A percentile compares a stretch with the other conserved stretches of the same genome.
These are phyloP conservation scores for Sebastes reedi DNA, from an alignment of 2,797 vertebrate genomes.

Conservation along the genomic window DNA sequence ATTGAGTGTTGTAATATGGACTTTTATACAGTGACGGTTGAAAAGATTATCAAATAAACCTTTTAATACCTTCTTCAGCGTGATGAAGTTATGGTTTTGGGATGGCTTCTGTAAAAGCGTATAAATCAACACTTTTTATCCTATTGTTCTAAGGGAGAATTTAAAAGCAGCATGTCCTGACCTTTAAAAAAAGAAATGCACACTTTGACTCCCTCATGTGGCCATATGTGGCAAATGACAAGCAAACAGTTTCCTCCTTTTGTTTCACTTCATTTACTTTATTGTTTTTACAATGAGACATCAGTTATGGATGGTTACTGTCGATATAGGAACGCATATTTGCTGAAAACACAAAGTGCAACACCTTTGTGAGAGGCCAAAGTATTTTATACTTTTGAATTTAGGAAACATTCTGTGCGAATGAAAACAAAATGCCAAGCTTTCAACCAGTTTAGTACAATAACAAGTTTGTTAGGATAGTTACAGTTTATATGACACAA, in stretches of 20 bases:
- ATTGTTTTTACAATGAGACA: constrained; percentile 7
- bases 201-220: constrained; percentile 37
- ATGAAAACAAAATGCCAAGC: background rate
- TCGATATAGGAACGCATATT: background rate
- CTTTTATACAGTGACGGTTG: background rate
- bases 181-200: background rate
- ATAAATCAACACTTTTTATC: background rate
- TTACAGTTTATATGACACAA: background rate
- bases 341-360: background rate
- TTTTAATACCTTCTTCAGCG: background rate
- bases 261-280: constrained; percentile 40
- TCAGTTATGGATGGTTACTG: background rate
- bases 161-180: background rate
- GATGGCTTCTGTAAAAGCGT: background rate
- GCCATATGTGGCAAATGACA: background rate
- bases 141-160: no score
- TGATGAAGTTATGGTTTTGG: background rate
- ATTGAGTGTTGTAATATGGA: background rate
- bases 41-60: background rate
- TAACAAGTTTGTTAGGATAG: background rate
- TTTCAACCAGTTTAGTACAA: background rate
- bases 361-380: background rate
- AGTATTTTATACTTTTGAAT: background rate
- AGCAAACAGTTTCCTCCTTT: rapidly evolving
- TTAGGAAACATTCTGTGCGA: background rate